Percentiles rank a stretch among this genome's conserved stretches.
Evolutionary conservation across 2,797 vertebrate genomes (phyloP).

Genomic region (Antennarius maculatus): DNA sequence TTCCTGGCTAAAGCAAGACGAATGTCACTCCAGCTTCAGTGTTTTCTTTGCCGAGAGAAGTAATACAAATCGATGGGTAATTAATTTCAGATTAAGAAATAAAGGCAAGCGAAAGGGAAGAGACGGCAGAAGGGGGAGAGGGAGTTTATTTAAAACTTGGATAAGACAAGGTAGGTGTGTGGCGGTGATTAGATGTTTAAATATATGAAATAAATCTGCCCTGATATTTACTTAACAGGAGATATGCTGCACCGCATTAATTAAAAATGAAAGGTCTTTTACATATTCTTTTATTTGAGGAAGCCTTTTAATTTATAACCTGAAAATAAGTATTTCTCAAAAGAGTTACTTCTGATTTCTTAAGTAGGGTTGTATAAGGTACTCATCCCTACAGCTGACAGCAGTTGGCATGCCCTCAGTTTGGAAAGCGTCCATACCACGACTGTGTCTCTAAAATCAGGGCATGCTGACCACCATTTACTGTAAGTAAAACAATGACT

Average conservation of each 20-base stretch:
- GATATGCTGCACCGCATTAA: too few relatives aligned
- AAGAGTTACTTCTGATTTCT: too few relatives aligned
- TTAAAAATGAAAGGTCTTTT: conserved; percentile 4
- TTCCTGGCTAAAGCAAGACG: neutral
- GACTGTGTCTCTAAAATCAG: too few relatives aligned
- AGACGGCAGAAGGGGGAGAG: neutral
- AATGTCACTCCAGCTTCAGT: conserved; percentile 18
- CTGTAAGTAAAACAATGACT: too few relatives aligned
- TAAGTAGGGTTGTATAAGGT: too few relatives aligned
- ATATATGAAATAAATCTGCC: conserved; percentile 28
- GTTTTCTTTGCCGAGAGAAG: conserved; percentile 21
- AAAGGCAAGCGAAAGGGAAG: conserved; percentile 22
- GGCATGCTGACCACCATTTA: too few relatives aligned
- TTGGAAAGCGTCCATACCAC: too few relatives aligned
- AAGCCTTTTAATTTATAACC: neutral
- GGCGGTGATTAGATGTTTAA: conserved; percentile 11
- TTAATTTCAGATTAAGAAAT: conserved; percentile 64
- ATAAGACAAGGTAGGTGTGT: conserved; percentile 32
- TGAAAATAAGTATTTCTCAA: conserved; percentile 8
- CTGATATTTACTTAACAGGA: conserved; percentile 22
- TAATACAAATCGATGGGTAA: conserved; percentile 54
- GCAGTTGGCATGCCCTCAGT: too few relatives aligned
- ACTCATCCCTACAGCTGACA: too few relatives aligned
- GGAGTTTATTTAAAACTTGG: conserved; percentile 35
- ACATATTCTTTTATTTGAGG: conserved; percentile 3